A percentile compares a stretch with the other conserved stretches of the same genome.
phyloP scores from a whole-genome alignment of 2,797 vertebrate species.

The Macrochelys suwanniensis region DNA sequence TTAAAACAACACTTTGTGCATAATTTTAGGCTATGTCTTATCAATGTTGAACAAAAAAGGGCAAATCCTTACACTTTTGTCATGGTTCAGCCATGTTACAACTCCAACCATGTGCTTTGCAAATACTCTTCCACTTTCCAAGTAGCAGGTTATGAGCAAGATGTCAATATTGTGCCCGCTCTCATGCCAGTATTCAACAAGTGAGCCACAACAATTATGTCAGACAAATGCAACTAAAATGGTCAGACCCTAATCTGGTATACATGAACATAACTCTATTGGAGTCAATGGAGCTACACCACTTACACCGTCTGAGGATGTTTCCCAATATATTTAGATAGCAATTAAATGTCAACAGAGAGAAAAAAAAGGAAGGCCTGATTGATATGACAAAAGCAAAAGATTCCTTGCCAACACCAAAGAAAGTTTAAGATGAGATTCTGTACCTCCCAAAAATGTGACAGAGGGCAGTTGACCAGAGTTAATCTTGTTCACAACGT shows the following conservation, averaged over 20 bases:
- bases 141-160: neutral
- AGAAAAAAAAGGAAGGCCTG: neutral
- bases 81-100: neutral
- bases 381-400: neutral
- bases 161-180: neutral
- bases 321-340: neutral
- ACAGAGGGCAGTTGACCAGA: neutral
- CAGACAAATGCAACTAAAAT: neutral
- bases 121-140: neutral
- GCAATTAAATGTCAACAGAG: neutral
- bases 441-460: neutral
- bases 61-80: neutral
- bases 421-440: neutral
- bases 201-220: neutral
- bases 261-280: neutral
- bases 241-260: neutral
- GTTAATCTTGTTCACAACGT: neutral
- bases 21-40: neutral
- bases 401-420: neutral
- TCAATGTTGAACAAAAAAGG: neutral
- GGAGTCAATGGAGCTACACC: neutral
- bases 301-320: neutral
- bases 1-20: too few relatives aligned
- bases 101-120: neutral
- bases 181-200: neutral